A percentile compares a stretch with the other conserved stretches of the same genome.
These are phyloP conservation scores for Sepiola atlantica DNA, from an alignment of 2,888 invertebrate genomes.

Conservation along the genomic window DNA sequence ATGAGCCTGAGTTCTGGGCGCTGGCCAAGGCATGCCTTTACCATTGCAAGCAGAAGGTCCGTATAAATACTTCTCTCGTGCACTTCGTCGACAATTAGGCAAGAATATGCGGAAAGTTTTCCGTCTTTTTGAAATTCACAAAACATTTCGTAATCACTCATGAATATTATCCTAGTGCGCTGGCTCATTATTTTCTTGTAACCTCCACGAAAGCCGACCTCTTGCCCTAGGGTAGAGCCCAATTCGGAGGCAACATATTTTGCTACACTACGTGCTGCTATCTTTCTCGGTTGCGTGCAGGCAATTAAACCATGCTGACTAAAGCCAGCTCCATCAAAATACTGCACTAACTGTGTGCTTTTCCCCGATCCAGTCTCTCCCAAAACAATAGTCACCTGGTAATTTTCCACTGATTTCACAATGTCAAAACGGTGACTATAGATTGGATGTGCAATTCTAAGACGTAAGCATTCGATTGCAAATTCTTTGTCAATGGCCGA, in stretches of 20 bases:
- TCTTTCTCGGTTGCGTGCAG: slow-evolving; percentile 74
- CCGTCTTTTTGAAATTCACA: slow-evolving; percentile 70
- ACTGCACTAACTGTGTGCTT: slow-evolving; percentile 74
- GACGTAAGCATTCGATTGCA: slow-evolving; percentile 61
- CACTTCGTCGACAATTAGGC: slow-evolving; percentile 74
- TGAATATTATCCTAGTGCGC: slow-evolving; percentile 68
- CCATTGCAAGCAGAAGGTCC: slow-evolving; percentile 73
- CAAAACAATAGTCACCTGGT: slow-evolving; percentile 69
- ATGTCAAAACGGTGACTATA: slow-evolving; percentile 67
- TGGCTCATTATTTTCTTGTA: slow-evolving; percentile 55
- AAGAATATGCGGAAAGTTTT: slow-evolving; percentile 58
- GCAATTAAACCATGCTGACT: slow-evolving; percentile 63
- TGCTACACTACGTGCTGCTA: slow-evolving; percentile 73
- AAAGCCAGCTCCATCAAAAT: slow-evolving; percentile 67
- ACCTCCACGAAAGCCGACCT: slow-evolving; percentile 70
- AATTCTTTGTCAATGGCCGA: slow-evolving; percentile 55
- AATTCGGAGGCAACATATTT: slow-evolving; percentile 72
- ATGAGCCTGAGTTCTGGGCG: slow-evolving; percentile 71
- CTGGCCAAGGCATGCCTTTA: slow-evolving; percentile 63
- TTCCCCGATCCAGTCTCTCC: slow-evolving; percentile 75
- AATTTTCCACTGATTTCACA: slow-evolving; percentile 57
- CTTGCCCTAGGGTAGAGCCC: slow-evolving; percentile 62
- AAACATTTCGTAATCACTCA: slow-evolving; percentile 72
- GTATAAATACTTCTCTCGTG: slow-evolving; percentile 74
- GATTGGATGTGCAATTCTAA: slow-evolving; percentile 66